phyloP scores from a whole-genome alignment of 2,888 invertebrate species.

The Ochropleura leucogaster region DNA sequence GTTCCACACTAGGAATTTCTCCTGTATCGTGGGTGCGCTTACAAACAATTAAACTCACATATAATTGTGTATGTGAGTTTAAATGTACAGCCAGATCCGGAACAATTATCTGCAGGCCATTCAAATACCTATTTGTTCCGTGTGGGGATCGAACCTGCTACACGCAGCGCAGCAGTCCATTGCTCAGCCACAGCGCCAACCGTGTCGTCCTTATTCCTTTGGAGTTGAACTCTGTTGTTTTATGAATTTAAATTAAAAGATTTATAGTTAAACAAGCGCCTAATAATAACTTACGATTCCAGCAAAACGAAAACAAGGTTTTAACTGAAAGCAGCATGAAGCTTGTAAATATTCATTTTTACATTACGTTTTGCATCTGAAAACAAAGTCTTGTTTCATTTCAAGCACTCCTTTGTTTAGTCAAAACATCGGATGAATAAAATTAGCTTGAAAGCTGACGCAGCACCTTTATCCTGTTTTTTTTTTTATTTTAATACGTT shows the following conservation, averaged over 20 bases:
- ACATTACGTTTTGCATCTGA: slow-evolving; percentile 17
- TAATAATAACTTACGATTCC: background rate
- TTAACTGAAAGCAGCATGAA: background rate
- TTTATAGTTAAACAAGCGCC: no score
- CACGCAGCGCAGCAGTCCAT: no score
- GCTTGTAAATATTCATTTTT: background rate
- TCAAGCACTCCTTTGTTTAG: slow-evolving; percentile 2
- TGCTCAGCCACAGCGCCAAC: no score
- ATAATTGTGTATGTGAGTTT: no score
- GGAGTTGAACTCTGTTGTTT: background rate
- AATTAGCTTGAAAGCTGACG: slow-evolving; percentile 6
- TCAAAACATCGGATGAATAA: background rate
- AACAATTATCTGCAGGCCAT: no score
- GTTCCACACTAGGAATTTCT: no score
- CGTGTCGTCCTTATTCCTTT: no score
- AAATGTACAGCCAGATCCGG: no score
- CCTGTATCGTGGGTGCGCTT: no score
- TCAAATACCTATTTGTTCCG: no score
- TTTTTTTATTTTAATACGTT: background rate
- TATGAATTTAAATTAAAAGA: background rate
- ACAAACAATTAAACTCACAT: no score
- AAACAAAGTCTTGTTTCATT: slow-evolving; percentile 1
- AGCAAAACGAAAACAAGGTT: background rate
- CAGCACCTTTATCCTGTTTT: slow-evolving; percentile 5
- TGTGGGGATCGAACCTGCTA: no score